phyloP scores from a whole-genome alignment of 2,113 vertebrate genomes.

The Pseudopodoces humilis region DNA sequence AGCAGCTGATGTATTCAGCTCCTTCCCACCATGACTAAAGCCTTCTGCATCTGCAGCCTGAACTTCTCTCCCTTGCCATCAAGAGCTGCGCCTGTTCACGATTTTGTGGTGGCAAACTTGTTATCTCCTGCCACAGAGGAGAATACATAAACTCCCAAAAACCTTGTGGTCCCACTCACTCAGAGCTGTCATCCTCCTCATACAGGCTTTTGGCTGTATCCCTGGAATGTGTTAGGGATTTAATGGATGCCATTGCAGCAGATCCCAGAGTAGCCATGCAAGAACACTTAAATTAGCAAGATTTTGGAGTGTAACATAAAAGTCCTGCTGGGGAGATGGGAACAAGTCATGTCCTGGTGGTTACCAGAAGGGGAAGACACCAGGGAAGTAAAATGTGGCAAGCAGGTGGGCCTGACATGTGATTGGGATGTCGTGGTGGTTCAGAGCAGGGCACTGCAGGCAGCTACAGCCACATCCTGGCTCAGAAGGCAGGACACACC shows the following conservation, averaged over 20 bases:
- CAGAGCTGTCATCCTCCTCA: neutral
- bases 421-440: accelerated
- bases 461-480: neutral
- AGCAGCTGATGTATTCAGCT: neutral
- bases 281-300: neutral
- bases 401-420: accelerated
- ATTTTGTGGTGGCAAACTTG: neutral
- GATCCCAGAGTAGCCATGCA: neutral
- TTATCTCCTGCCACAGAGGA: neutral
- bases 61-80: neutral
- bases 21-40: neutral
- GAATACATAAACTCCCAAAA: neutral
- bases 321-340: neutral
- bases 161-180: neutral
- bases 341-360: neutral
- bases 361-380: neutral
- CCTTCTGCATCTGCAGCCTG: neutral
- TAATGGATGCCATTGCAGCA: neutral
- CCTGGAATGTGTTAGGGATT: neutral
- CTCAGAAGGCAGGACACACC: neutral
- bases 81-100: neutral
- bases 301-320: neutral
- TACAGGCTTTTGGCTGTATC: neutral
- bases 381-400: neutral
- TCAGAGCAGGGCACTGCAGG: neutral